Base-by-base conservation (phyloP, 2,888 invertebrate genomes). In the Chrysolina oricalcia region DNA sequence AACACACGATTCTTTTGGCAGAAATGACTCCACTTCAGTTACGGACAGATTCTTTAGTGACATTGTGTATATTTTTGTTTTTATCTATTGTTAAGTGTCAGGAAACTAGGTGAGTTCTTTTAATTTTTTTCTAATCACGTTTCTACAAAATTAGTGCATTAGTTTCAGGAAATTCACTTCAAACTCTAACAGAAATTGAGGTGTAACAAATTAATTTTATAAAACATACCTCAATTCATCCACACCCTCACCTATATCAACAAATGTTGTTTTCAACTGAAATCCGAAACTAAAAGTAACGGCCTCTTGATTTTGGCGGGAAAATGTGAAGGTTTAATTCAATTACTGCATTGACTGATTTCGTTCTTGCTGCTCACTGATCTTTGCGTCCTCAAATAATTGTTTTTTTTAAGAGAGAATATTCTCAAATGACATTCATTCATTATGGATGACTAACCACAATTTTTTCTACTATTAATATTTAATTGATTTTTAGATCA, bases 1-100 rank as follows among this genome's bases (percentile, higher is more conserved):
- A 59, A 59, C 59, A 59, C 35, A 53, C 53, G 53, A 53, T 17
- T 59, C 73, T 63, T 9, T 11, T 19, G 23, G 17, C 40, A 43
- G 43, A 15, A 59, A 59, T 59, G 40, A 40, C 15, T 35, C 53
- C 3, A 66, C 17, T 53, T 68, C 35, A 19, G 41, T 68, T 56
- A 53, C 19, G 1, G 11, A 27, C n/a, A 9, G 4, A 50, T 11
- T 50, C 15, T 35, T 67, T 17, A 64, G 41, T 64, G 40, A 21
- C 43, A n/a, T 41, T 43, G 43, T 13, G 64, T 41, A 43, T 35
- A 41, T 21, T 64, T 64, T 35, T 15, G 8, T 13, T 59, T 13
- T 1, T 43, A 15, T 15, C 43, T 13, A 13, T 8, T 11, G 15
- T 43, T 43, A 15, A 15, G 15, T 43, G 43, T 5, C 43, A 43